Percentiles rank a stretch among this genome's conserved stretches.
These are phyloP conservation scores for Oxygymnocypris stewartii DNA, from an alignment of 2,113 vertebrate species.

Conservation along the genomic window DNA sequence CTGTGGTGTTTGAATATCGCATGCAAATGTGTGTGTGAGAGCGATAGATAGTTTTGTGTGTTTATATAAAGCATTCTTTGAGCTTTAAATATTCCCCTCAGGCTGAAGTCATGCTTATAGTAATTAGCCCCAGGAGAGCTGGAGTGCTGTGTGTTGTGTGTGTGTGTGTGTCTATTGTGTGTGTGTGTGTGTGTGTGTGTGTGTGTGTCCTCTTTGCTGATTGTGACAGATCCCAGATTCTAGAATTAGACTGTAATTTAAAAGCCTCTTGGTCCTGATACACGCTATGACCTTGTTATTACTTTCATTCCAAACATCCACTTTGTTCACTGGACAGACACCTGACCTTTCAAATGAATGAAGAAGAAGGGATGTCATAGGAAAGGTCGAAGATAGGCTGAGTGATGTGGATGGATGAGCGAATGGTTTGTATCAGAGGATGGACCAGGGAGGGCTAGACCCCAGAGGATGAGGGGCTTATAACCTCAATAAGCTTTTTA, in stretches of 20 bases:
- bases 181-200: conserved; percentile 10
- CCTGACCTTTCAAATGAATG: conserved; percentile 4
- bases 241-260: background rate
- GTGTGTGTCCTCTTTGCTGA: conserved; percentile 12
- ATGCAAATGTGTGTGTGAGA: conserved; percentile 12
- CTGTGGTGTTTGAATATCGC: background rate
- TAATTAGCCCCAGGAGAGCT: conserved; percentile 56
- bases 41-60: background rate
- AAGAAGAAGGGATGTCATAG: conserved; percentile 20
- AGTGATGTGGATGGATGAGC: conserved; percentile 34
- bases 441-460: background rate
- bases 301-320: background rate
- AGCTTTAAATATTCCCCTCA: conserved; percentile 40
- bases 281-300: background rate
- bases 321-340: background rate
- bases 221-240: conserved; percentile 27
- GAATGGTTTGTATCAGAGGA: background rate
- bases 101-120: conserved; percentile 44
- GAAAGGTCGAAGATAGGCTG: conserved; percentile 1
- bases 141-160: conserved; percentile 14
- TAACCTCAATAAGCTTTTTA: conserved; percentile 17
- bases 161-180: conserved; percentile 29
- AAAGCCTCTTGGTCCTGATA: background rate
- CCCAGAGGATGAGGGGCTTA: background rate
- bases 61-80: conserved; percentile 1